Evolutionary conservation across 2,888 invertebrate genomes (phyloP).

Genomic region (Erynnis tages): DNA sequence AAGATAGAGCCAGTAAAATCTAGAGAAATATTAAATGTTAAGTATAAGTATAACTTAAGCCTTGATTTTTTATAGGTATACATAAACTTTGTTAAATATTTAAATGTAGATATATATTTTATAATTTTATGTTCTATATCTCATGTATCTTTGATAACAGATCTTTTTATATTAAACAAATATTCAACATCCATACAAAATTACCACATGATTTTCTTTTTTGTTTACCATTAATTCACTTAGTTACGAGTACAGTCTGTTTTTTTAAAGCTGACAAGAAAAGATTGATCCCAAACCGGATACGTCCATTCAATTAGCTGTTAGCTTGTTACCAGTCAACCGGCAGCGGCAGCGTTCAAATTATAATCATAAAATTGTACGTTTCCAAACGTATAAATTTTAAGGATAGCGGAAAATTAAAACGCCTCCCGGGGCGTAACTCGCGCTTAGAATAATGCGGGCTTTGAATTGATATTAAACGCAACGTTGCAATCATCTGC

Average conservation of each 20-base stretch:
- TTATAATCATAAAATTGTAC: constrained; percentile 43
- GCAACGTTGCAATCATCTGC: constrained; percentile 39
- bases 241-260: no score
- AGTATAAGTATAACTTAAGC: no score
- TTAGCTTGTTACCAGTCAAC: constrained; percentile 32
- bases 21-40: no score
- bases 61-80: background rate
- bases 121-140: no score
- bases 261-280: constrained; percentile 4
- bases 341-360: constrained; percentile 32
- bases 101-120: no score
- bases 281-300: constrained; percentile 10
- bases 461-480: constrained; percentile 45
- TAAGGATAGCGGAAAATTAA: constrained; percentile 63
- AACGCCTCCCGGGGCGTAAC: constrained; percentile 49
- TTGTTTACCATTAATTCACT: no score
- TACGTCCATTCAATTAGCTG: constrained; percentile 35
- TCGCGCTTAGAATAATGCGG: constrained; percentile 44
- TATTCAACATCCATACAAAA: no score
- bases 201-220: no score
- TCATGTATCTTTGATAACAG: no score
- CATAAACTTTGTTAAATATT: no score
- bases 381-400: constrained; percentile 49
- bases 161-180: no score
- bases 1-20: no score